Conservation (phyloP, 2,888 invertebrate species). For the Smittia aterrima region DNA sequence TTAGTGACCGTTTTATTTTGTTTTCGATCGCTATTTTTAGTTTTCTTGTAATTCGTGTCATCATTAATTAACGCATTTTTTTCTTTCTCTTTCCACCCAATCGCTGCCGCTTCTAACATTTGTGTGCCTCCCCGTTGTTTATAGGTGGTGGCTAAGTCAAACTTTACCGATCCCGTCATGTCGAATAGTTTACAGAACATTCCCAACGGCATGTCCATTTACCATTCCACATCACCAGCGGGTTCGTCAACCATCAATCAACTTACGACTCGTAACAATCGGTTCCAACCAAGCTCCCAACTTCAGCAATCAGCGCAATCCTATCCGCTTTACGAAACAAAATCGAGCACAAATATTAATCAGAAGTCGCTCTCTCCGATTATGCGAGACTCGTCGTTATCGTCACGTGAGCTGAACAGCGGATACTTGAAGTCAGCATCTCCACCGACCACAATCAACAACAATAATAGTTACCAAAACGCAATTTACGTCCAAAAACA, state of each 20-base stretch:
- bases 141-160: conserved; percentile 50
- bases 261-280: conserved; percentile 17
- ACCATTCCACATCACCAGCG: conserved; percentile 45
- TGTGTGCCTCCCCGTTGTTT: conserved; percentile 6
- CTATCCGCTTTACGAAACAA: conserved; percentile 43
- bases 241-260: conserved; percentile 42
- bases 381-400: conserved; percentile 42
- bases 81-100: not conserved
- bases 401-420: conserved; percentile 43
- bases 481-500: conserved; percentile 39
- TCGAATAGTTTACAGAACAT: conserved; percentile 55
- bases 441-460: conserved; percentile 34
- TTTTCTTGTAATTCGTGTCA: not conserved
- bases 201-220: conserved; percentile 52
- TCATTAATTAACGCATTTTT: not conserved
- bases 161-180: conserved; percentile 53
- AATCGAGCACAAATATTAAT: conserved; percentile 46
- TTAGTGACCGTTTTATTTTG: conserved; percentile 26
- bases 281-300: conserved; percentile 12
- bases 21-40: conserved; percentile 23
- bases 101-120: not conserved
- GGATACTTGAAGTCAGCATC: conserved; percentile 35
- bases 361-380: conserved; percentile 43
- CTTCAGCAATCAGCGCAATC: conserved; percentile 10
- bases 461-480: conserved; percentile 41